These are phyloP conservation scores for Coenobita brevimanus DNA, from an alignment of 1,140 invertebrate species.

Conservation along the genomic window DNA sequence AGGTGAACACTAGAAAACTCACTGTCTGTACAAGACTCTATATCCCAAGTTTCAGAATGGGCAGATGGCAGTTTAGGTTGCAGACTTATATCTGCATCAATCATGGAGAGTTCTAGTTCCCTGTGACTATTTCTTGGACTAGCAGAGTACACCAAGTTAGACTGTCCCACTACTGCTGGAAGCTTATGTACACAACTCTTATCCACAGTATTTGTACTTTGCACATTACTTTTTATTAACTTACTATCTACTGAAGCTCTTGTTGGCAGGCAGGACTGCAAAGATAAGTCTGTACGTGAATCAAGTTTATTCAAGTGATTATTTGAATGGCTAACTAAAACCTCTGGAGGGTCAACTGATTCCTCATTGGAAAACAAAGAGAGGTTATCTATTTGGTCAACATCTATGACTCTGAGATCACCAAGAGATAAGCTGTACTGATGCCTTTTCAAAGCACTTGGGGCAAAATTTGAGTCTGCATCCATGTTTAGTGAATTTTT, in stretches of 20 bases:
- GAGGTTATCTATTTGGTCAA: slow-evolving; percentile 31
- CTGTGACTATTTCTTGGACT: too few relatives aligned
- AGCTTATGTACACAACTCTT: too few relatives aligned
- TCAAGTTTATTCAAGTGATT: background rate
- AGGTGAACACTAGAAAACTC: too few relatives aligned
- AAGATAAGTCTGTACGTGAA: background rate
- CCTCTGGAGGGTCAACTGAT: slow-evolving; percentile 13
- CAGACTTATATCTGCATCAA: too few relatives aligned
- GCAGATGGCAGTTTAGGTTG: too few relatives aligned
- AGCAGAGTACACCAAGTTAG: too few relatives aligned
- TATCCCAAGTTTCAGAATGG: background rate
- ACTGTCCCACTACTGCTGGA: too few relatives aligned
- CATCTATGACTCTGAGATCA: background rate
- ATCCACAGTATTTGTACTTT: too few relatives aligned
- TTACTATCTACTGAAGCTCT: background rate
- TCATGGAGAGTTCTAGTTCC: too few relatives aligned
- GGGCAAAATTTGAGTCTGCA: background rate
- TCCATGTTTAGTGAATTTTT: background rate
- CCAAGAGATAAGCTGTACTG: background rate
- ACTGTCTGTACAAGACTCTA: background rate
- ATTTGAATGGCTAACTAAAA: background rate
- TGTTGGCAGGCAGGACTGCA: background rate
- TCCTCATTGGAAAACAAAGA: slow-evolving; percentile 44
- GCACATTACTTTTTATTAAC: too few relatives aligned
- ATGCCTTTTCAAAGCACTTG: background rate